Percentiles rank a stretch among this genome's conserved stretches.
Conservation (phyloP, 2,113 vertebrate genomes). For the Murina feae region DNA sequence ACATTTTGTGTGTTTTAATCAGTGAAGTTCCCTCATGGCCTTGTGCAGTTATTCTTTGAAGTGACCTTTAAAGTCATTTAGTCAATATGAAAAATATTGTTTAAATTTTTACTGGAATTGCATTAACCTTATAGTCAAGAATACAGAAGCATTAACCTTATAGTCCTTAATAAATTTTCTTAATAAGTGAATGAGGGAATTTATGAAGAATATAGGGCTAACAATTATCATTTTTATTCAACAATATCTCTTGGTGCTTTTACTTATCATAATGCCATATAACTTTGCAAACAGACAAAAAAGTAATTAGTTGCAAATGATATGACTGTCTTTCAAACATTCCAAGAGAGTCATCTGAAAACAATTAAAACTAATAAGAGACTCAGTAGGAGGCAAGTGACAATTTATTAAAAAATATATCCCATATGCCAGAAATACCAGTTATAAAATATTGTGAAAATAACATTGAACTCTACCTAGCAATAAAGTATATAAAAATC, state of each 20-base stretch:
- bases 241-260: too few species aligned
- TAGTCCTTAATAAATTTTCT: conserved; percentile 6
- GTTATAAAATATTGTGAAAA: not conserved
- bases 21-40: not conserved
- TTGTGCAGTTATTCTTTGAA: conserved; percentile 34
- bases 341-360: conserved; percentile 41
- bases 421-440: not conserved
- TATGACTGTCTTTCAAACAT: conserved; percentile 18
- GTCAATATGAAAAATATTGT: conserved; percentile 50
- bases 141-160: conserved; percentile 44
- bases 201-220: not conserved
- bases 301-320: conserved; percentile 32
- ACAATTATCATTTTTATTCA: conserved; percentile 24
- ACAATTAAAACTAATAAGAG: conserved; percentile 29
- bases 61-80: conserved; percentile 44
- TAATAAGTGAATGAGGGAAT: conserved; percentile 16
- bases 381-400: conserved; percentile 21
- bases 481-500: not conserved
- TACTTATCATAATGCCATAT: too few species aligned
- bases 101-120: conserved; percentile 42
- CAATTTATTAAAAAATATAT: conserved; percentile 15
- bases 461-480: not conserved
- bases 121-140: conserved; percentile 47
- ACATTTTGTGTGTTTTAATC: not conserved
- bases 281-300: conserved; percentile 9